Conservation (phyloP, 2,888 invertebrate genomes). For the Bimastos eiseni region DNA sequence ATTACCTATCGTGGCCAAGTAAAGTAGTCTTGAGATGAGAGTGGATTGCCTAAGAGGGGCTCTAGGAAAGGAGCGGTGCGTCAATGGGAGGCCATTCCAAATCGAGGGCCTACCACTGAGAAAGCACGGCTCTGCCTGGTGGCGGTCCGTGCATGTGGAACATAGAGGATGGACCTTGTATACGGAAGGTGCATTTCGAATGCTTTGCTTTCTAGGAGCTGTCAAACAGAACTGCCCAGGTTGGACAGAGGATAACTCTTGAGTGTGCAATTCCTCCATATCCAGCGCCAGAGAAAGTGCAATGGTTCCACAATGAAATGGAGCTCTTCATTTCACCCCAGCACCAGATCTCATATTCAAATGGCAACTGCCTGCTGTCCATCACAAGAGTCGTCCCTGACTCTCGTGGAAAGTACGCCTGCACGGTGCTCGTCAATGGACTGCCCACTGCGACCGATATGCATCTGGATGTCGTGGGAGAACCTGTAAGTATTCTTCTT, state of each 20-base stretch:
- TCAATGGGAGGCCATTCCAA: too few species aligned
- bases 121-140: not conserved
- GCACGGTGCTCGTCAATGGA: slow-evolving; percentile 69
- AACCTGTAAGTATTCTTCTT: slow-evolving; percentile 6
- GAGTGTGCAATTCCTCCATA: slow-evolving; percentile 53
- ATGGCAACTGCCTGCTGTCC: slow-evolving; percentile 78
- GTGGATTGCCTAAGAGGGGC: too few species aligned
- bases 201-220: slow-evolving; percentile 43
- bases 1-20: too few species aligned
- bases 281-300: slow-evolving; percentile 55
- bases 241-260: slow-evolving; percentile 55
- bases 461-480: slow-evolving; percentile 50
- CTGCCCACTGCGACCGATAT: slow-evolving; percentile 59
- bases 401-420: slow-evolving; percentile 50
- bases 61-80: too few species aligned
- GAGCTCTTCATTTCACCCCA: slow-evolving; percentile 70
- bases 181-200: too few species aligned
- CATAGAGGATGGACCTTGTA: too few species aligned
- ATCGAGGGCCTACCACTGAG: too few species aligned
- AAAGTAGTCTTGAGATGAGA: too few species aligned
- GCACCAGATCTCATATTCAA: slow-evolving; percentile 73
- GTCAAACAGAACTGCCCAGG: slow-evolving; percentile 48
- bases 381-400: slow-evolving; percentile 66
- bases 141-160: too few species aligned
- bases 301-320: slow-evolving; percentile 57